A percentile compares a stretch with the other conserved stretches of the same genome.
Evolutionary conservation across 2,113 vertebrate species (phyloP).

Genomic region (Ctenodactylus gundi): DNA sequence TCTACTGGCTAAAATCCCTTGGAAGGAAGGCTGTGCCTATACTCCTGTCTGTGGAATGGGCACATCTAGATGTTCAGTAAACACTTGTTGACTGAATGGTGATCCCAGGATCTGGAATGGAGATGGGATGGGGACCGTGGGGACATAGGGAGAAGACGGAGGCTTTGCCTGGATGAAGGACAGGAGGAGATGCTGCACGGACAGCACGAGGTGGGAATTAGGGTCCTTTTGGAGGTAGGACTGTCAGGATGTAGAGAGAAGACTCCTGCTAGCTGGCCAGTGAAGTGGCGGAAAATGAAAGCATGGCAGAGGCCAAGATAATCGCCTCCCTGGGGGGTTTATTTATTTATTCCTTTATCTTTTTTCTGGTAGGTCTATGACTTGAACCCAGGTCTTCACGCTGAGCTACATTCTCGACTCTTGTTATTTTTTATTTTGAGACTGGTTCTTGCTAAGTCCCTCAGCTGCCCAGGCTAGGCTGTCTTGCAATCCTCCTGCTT

Average conservation of each 20-base stretch:
- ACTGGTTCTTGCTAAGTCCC: too few species aligned
- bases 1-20: neutral
- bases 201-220: neutral
- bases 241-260: neutral
- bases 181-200: fast-evolving
- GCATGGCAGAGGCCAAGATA: fast-evolving
- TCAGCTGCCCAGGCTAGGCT: too few species aligned
- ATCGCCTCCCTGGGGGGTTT: too few species aligned
- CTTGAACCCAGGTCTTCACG: too few species aligned
- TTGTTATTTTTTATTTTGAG: too few species aligned
- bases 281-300: too few species aligned
- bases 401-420: too few species aligned
- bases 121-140: neutral
- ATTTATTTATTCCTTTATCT: too few species aligned
- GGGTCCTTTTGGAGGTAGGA: neutral
- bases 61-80: neutral
- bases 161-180: neutral
- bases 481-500: too few species aligned
- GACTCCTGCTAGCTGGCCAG: neutral
- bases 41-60: neutral
- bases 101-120: neutral
- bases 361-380: too few species aligned
- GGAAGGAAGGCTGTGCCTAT: neutral
- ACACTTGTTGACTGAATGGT: neutral
- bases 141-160: neutral